These are phyloP conservation scores for Gnathonemus longibarbis DNA, from an alignment of 2,113 vertebrate species.

Conservation along the genomic window DNA sequence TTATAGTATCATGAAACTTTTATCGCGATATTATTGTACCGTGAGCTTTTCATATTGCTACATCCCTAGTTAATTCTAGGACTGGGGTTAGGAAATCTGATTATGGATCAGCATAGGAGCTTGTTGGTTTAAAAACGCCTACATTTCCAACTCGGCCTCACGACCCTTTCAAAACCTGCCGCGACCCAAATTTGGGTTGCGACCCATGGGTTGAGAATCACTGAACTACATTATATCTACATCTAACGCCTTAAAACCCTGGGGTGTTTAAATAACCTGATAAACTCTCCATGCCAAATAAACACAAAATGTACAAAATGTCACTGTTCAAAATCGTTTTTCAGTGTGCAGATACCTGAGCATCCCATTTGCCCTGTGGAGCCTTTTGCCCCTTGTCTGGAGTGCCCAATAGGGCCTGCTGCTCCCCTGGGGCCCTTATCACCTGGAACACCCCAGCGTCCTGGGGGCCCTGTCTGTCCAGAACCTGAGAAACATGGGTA, in stretches of 20 bases:
- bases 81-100: too few relatives aligned
- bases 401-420: slow-evolving; percentile 38
- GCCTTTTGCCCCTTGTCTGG: slow-evolving; percentile 42
- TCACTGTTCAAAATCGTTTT: neutral
- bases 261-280: neutral
- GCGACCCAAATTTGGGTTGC: too few relatives aligned
- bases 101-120: too few relatives aligned
- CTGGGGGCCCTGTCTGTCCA: slow-evolving; percentile 30
- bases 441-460: slow-evolving; percentile 42
- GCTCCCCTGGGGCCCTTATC: slow-evolving; percentile 47
- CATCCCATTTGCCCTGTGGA: slow-evolving; percentile 40
- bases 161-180: too few relatives aligned
- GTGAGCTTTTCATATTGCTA: too few relatives aligned
- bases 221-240: too few relatives aligned
- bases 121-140: too few relatives aligned
- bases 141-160: too few relatives aligned
- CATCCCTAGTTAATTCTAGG: too few relatives aligned
- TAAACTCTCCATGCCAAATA: neutral
- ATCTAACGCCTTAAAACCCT: neutral
- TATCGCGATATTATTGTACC: too few relatives aligned
- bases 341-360: slow-evolving; percentile 34
- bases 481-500: slow-evolving; percentile 38
- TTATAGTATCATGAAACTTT: too few relatives aligned
- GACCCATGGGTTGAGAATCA: too few relatives aligned
- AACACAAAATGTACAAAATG: neutral